A percentile compares a stretch with the other conserved stretches of the same genome.
phyloP scores from a whole-genome alignment of 64 coral and sea anemone genomes.

The Platygyra sinensis region DNA sequence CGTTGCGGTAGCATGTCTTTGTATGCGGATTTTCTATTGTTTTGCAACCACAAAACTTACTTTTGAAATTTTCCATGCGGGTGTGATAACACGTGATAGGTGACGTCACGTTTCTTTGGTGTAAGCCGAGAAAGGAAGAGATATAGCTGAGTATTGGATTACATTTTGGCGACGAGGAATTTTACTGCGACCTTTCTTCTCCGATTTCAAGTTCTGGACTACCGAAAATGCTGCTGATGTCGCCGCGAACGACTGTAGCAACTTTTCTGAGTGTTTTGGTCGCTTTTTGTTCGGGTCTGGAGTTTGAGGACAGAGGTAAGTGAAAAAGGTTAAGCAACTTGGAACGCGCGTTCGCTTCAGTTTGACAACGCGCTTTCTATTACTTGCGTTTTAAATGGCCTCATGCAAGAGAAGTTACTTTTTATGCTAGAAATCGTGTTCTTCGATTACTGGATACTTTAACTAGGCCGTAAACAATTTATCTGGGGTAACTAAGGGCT shows the following conservation, averaged over 20 bases:
- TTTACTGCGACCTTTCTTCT: conserved; percentile 15
- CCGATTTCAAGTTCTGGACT: conserved; percentile 13
- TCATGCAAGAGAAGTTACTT: neutral
- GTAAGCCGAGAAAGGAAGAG: neutral
- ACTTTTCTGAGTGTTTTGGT: neutral
- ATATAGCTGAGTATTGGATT: conserved; percentile 23
- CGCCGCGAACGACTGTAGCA: neutral
- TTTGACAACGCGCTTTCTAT: neutral
- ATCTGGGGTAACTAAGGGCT: neutral
- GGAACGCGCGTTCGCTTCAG: neutral
- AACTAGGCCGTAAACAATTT: neutral
- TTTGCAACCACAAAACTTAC: neutral
- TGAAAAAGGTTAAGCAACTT: neutral
- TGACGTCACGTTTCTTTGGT: conserved; percentile 59
- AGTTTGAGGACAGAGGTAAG: conserved; percentile 15
- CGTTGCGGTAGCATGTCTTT: neutral
- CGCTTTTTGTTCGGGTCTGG: conserved; percentile 7
- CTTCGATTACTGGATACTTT: neutral
- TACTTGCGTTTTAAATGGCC: neutral
- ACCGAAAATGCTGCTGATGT: conserved; percentile 13
- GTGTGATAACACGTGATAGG: conserved; percentile 41
- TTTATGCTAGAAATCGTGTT: neutral
- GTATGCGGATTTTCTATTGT: neutral
- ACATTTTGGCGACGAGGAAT: neutral
- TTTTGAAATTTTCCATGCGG: neutral